Conservation (phyloP, 2,113 vertebrate species). For the Elaphurus davidianus region DNA sequence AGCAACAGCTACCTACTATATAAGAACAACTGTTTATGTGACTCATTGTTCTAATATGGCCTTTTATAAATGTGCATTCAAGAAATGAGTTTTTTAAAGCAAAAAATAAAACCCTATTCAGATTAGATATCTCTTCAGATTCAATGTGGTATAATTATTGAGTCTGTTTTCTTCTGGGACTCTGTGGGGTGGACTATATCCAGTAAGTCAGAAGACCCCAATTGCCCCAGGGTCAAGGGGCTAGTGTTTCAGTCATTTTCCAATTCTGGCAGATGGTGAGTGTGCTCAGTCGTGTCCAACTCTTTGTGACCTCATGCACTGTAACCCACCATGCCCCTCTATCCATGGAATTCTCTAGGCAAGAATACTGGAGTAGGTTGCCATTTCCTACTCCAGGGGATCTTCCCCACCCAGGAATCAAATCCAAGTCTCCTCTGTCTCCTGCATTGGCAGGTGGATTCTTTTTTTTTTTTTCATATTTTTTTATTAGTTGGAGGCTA, state of each 20-base stretch:
- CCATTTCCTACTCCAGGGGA: background rate
- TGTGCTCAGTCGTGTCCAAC: background rate
- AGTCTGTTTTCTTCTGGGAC: background rate
- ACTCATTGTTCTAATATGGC: background rate
- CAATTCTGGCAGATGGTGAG: background rate
- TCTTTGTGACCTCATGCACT: background rate
- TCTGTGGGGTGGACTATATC: background rate
- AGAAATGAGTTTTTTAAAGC: slow-evolving; percentile 14
- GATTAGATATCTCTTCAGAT: background rate
- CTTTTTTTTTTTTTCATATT: background rate
- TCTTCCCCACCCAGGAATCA: background rate
- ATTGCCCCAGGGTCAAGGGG: background rate
- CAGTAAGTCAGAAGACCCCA: background rate
- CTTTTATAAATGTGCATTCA: slow-evolving; percentile 8
- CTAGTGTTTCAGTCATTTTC: background rate
- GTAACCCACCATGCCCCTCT: background rate
- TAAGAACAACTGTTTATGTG: background rate
- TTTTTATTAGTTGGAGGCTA: too few relatives aligned
- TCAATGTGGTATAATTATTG: background rate
- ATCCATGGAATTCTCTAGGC: background rate
- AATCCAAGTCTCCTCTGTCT: background rate
- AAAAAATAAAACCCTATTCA: slow-evolving; percentile 33
- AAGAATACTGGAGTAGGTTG: background rate
- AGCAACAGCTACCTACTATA: background rate
- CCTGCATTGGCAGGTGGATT: background rate